phyloP scores from a whole-genome alignment of 2,113 vertebrate species.

The Osmerus eperlanus region DNA sequence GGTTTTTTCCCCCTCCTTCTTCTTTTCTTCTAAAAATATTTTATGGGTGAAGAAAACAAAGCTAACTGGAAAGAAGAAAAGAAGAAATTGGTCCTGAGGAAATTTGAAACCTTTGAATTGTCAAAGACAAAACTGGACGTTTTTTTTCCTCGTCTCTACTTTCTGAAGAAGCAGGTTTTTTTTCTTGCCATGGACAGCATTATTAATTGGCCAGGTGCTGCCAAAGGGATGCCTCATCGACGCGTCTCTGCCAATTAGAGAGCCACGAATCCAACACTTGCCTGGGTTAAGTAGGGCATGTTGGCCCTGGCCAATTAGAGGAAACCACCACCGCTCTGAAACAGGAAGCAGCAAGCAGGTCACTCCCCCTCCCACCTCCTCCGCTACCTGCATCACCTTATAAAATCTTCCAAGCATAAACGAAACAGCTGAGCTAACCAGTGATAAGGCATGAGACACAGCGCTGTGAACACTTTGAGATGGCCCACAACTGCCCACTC shows the following conservation, averaged over 20 bases:
- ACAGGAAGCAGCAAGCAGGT: conserved; percentile 28
- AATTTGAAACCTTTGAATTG: conserved; percentile 36
- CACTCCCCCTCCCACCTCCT: conserved; percentile 10
- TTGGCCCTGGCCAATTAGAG: conserved; percentile 46
- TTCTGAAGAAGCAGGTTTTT: neutral
- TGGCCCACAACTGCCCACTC: neutral
- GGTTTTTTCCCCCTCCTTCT: neutral
- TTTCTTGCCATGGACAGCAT: conserved; percentile 19
- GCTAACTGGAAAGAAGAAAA: neutral
- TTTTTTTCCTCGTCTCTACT: conserved; percentile 8
- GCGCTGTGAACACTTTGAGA: neutral
- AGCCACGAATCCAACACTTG: conserved; percentile 30
- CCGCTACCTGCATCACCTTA: conserved; percentile 17
- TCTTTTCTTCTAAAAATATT: conserved; percentile 18
- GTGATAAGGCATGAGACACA: neutral
- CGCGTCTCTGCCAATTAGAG: conserved; percentile 44
- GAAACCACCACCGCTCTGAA: conserved; percentile 20
- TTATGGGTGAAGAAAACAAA: conserved; percentile 3
- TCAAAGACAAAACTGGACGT: conserved; percentile 22
- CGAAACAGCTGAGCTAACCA: neutral
- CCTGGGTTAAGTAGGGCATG: conserved; percentile 49
- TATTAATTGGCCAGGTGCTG: conserved; percentile 49
- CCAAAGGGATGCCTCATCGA: conserved; percentile 10
- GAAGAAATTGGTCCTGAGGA: conserved; percentile 15
- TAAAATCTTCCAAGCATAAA: conserved; percentile 18